phyloP scores from a whole-genome alignment of 2,888 invertebrate genomes.

The Pemphredon lugubris region DNA sequence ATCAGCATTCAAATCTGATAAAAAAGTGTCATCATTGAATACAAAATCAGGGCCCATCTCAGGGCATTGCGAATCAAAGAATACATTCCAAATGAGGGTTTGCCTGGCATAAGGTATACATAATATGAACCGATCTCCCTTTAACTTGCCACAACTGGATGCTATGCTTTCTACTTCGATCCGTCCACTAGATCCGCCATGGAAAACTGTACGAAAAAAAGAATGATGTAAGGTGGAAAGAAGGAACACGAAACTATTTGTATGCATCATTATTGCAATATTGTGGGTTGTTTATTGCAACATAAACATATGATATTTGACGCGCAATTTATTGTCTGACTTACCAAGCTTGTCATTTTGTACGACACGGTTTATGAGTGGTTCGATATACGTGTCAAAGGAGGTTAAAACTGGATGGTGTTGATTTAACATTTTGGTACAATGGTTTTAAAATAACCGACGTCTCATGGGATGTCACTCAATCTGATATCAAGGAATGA shows the following conservation, averaged over 20 bases:
- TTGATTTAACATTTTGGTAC: constrained; percentile 62
- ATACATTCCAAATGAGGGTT: constrained; percentile 86
- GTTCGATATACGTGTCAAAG: constrained; percentile 58
- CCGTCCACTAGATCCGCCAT: constrained; percentile 60
- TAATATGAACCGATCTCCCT: constrained; percentile 84
- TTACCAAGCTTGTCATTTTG: constrained; percentile 57
- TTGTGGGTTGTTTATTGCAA: too few species aligned
- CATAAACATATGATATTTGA: neutral
- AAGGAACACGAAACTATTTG: too few species aligned
- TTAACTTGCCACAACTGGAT: constrained; percentile 72
- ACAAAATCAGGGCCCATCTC: constrained; percentile 89
- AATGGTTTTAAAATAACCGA: neutral
- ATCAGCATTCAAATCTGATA: constrained; percentile 83
- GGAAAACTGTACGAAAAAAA: constrained; percentile 8
- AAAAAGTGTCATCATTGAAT: constrained; percentile 87
- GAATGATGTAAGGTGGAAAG: too few species aligned
- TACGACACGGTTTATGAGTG: constrained; percentile 59
- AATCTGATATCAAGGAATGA: neutral
- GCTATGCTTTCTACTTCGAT: constrained; percentile 56
- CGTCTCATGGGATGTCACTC: neutral
- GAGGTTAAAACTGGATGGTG: constrained; percentile 35
- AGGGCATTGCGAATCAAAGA: constrained; percentile 85
- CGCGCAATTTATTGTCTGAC: neutral
- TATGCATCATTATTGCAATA: too few species aligned
- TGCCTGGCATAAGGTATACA: constrained; percentile 88